A percentile compares a stretch with the other conserved stretches of the same genome.
Conservation (phyloP, 2,113 vertebrate genomes). For the Dermatemys mawii region DNA sequence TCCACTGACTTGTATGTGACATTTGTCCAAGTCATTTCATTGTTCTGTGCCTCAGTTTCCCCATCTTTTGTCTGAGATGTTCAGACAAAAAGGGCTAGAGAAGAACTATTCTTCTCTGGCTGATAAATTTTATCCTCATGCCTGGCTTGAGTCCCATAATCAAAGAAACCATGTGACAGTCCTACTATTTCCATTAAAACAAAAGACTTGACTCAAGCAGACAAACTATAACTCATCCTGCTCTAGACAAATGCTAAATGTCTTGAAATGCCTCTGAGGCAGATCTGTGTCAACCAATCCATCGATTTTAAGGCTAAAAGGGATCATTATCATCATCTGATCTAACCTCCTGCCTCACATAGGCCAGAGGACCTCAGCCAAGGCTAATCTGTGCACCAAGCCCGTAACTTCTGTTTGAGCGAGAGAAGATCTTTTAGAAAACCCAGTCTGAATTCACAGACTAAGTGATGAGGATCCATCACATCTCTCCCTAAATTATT, state of each 20-base stretch:
- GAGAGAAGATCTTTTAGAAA: not conserved
- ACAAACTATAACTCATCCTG: not conserved
- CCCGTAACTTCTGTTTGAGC: not conserved
- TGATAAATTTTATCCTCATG: no score
- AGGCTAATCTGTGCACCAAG: not conserved
- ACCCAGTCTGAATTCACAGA: not conserved
- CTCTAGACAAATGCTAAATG: conserved; percentile 18
- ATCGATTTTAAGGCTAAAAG: not conserved
- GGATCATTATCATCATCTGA: not conserved
- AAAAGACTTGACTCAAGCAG: not conserved
- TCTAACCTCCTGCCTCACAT: not conserved
- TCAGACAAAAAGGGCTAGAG: no score
- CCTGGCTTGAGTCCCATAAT: no score
- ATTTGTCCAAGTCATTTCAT: no score
- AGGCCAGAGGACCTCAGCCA: not conserved
- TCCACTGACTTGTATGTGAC: no score
- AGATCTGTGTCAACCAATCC: conserved; percentile 19
- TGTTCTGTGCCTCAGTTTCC: no score
- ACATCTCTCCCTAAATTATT: no score
- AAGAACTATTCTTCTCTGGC: no score
- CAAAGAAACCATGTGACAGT: no score
- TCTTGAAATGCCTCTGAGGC: not conserved
- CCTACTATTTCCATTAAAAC: not conserved
- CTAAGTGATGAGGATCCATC: not conserved
- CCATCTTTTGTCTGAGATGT: no score